Base-by-base conservation (phyloP, 2,888 invertebrate genomes). In the Lasioglossum zephyrum region DNA sequence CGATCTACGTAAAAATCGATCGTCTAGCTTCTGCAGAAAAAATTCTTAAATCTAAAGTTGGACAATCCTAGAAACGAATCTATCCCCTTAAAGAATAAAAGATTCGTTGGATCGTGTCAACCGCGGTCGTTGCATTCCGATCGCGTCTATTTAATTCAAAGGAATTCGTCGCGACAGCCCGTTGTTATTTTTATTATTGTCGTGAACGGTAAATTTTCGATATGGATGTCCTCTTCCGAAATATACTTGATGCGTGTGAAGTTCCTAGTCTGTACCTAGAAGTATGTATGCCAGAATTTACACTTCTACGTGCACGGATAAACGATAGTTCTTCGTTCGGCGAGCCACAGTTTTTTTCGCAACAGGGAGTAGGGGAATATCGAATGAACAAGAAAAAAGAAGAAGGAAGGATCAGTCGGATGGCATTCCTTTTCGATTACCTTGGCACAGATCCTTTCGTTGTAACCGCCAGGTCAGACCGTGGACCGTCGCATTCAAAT, bases 401-500 rank as follows among this genome's bases (percentile, higher is more conserved):
- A 39, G 79, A 76, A 80, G 77, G 72, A 77, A 77, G 75, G 85
- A 80, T 73, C 76, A 72, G 75, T 47, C 73, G 78, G 82, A 72
- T 82, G 82, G 76, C 87, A 88, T 87, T 87, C 88, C 79, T 73
- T 89, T 89, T 89, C 79, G 88, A 83, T 73, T 79, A 86, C 88
- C 88, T 89, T 84, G 88, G 82, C 88, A 89, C 86, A 90, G 84
- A 88, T 89, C 89, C 82, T 88, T 82, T 86, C 86, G 78, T 87
- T 86, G 88, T 86, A 86, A 90, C 88, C 77, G 75, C 36, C 77
- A 31, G 73, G 74, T 70, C 84, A 73, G 80, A 72, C 79, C 53
- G 88, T 78, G 86, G 76, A 76, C 88, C 66, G 72, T 57, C 88
- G 81, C 90, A 91, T 91, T 92, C 90, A 91, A 92, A 90, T 91